These are phyloP conservation scores for Dolichallabes microphthalmus DNA, from an alignment of 2,113 vertebrate species.

Conservation along the genomic window DNA sequence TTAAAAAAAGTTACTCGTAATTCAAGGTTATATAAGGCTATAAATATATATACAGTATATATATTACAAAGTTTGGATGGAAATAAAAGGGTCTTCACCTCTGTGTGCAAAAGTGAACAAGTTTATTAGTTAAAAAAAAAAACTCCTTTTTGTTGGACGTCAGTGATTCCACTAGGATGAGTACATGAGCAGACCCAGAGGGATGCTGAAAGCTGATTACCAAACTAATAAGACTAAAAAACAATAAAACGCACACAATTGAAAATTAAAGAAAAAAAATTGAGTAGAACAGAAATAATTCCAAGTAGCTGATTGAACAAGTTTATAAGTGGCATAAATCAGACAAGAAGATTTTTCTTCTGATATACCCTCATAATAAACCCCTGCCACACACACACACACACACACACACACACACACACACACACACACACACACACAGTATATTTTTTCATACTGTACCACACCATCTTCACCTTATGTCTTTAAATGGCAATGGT, in stretches of 20 bases:
- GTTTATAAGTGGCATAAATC: background rate
- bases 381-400: background rate
- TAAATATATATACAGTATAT: too few species aligned
- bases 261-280: slow-evolving; percentile 16
- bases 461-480: background rate
- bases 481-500: background rate
- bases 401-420: background rate
- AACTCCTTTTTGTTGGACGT: slow-evolving; percentile 39
- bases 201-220: slow-evolving; percentile 49
- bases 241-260: slow-evolving; percentile 17
- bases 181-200: slow-evolving; percentile 38
- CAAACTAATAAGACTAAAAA: slow-evolving; percentile 45
- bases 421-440: too few species aligned
- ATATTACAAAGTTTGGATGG: background rate
- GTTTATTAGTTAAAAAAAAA: too few species aligned
- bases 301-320: background rate
- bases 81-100: background rate
- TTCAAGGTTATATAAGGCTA: too few species aligned
- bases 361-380: background rate
- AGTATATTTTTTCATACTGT: too few species aligned
- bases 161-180: slow-evolving; percentile 37
- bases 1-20: too few species aligned
- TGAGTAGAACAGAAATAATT: background rate
- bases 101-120: background rate
- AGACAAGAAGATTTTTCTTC: background rate